phyloP scores from a whole-genome alignment of 2,888 invertebrate genomes.

The Drosophila lacicola region DNA sequence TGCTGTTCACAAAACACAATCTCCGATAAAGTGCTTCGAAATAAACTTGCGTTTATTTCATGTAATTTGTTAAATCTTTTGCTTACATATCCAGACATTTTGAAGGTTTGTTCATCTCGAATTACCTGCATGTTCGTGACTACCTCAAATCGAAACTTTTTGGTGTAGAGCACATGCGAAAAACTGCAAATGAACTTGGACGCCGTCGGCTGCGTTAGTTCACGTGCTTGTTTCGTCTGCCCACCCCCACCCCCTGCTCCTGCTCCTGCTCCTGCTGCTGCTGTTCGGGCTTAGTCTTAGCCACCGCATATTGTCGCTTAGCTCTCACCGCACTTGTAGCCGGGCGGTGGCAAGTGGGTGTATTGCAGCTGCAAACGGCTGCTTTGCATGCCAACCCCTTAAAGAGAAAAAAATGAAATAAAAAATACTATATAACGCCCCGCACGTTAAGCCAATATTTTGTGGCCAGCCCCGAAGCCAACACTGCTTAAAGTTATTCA shows the following conservation, averaged over 20 bases:
- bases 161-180: constrained; percentile 53
- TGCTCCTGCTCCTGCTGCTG: constrained; percentile 12
- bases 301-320: constrained; percentile 63
- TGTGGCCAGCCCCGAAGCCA: constrained; percentile 52
- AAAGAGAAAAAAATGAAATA: constrained; percentile 5
- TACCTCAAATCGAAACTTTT: constrained; percentile 33
- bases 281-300: constrained; percentile 47
- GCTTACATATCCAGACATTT: constrained; percentile 15
- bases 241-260: not conserved
- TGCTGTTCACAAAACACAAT: not conserved
- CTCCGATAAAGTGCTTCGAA: constrained; percentile 1
- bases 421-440: constrained; percentile 52
- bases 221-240: constrained; percentile 30
- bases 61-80: not conserved
- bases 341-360: not conserved
- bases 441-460: constrained; percentile 76
- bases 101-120: constrained; percentile 32
- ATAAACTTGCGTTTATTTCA: not conserved
- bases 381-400: constrained; percentile 45
- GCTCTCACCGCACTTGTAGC: constrained; percentile 36
- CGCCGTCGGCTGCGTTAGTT: constrained; percentile 46
- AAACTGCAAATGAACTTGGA: constrained; percentile 75
- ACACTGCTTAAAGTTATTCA: constrained; percentile 72
- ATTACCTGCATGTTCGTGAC: constrained; percentile 50
- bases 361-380: constrained; percentile 25